phyloP scores from a whole-genome alignment of 92 coral and sea anemone genomes.

The Epizoanthus illoricatus region DNA sequence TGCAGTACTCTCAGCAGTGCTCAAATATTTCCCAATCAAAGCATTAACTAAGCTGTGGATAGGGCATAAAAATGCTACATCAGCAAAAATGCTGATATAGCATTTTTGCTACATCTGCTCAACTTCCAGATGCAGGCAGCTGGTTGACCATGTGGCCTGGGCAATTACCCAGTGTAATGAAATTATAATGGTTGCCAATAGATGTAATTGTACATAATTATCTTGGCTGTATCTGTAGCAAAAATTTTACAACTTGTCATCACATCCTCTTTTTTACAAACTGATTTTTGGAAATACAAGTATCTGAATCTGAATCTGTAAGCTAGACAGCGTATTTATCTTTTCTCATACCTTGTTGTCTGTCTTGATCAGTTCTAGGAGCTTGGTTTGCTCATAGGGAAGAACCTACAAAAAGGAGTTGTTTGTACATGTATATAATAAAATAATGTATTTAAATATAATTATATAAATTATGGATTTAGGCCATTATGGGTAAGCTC shows the following conservation, averaged over 20 bases:
- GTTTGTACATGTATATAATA: no score
- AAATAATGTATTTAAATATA: no score
- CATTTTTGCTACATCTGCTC: no score
- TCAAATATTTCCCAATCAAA: no score
- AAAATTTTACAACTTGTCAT: not conserved
- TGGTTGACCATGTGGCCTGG: not conserved
- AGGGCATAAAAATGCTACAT: constrained; percentile 25
- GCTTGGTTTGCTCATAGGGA: constrained; percentile 93
- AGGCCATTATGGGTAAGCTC: no score
- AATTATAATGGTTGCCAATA: no score
- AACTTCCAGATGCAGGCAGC: not conserved
- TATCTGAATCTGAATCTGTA: no score
- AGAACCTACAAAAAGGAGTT: constrained; percentile 58
- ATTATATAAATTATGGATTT: no score
- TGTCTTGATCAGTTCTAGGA: constrained; percentile 90
- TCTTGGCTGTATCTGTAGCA: constrained; percentile 9
- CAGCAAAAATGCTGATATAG: constrained; percentile 16
- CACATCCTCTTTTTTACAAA: not conserved
- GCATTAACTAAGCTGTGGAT: not conserved
- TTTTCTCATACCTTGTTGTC: constrained; percentile 61
- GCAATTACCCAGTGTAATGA: constrained; percentile 9
- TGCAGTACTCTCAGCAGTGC: not conserved
- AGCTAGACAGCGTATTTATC: no score
- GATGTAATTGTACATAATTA: not conserved
- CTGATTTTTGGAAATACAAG: constrained; percentile 1